These are phyloP conservation scores for Synergus laeviventris DNA, from an alignment of 2,888 invertebrate genomes.

Conservation along the genomic window DNA sequence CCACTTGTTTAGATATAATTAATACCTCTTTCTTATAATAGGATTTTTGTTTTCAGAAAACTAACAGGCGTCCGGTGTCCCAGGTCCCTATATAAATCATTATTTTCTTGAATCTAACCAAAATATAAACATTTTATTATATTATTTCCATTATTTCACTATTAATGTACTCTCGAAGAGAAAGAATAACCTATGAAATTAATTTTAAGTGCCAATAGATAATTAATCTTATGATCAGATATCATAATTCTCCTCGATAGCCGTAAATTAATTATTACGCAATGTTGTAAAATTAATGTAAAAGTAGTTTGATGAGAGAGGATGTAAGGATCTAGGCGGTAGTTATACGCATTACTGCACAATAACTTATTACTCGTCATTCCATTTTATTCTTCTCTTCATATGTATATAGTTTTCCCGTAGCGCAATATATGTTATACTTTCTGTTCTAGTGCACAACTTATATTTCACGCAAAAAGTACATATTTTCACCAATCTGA, in stretches of 20 bases:
- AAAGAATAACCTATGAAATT: not conserved
- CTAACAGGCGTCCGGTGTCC: not conserved
- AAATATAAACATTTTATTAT: too few species aligned
- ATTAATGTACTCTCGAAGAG: too few species aligned
- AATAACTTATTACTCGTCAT: not conserved
- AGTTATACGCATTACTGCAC: constrained; percentile 7
- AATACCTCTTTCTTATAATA: too few species aligned
- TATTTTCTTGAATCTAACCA: not conserved
- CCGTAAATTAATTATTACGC: not conserved
- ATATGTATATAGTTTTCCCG: not conserved
- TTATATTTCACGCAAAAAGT: constrained; percentile 1
- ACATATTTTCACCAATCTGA: not conserved
- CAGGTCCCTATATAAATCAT: too few species aligned
- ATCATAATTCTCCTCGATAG: not conserved
- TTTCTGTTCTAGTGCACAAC: not conserved
- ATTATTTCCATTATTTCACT: too few species aligned
- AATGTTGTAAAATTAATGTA: not conserved
- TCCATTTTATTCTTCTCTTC: not conserved
- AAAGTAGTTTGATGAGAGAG: constrained; percentile 7
- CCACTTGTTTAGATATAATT: too few species aligned
- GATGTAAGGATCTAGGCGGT: not conserved
- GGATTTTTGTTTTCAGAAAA: too few species aligned
- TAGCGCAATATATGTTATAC: not conserved
- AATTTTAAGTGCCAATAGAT: not conserved
- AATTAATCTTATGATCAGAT: not conserved